Base-by-base conservation (phyloP, 2,113 vertebrate genomes). In the Setophaga kirtlandii region DNA sequence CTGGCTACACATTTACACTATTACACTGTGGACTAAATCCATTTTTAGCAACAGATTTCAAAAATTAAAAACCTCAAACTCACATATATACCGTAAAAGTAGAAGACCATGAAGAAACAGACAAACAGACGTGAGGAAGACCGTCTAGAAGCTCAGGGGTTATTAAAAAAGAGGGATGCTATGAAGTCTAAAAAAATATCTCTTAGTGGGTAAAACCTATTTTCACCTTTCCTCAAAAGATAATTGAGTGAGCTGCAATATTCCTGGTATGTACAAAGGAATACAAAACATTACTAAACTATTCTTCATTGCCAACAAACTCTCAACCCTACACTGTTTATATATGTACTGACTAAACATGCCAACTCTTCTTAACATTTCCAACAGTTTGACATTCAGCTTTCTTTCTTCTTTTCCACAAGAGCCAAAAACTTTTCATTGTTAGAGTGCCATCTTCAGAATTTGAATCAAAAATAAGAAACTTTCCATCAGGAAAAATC, bases 381-480 rank as follows among this genome's bases (percentile, higher is more conserved):
- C 63, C 73, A 91, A 68, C 20, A 59, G 82, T n/a, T 71, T 86
- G 20, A 53, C 22, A 50, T 83, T 87, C 73, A 87, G 30, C 22
- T 39, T 89, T 56, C 11, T 41, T 76, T 82, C 49, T 23, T 67
- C 33, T 55, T 65, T 25, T 69, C 13, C 41, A 42, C 3, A 17
- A 83, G 22, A 67, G 75, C 15, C n/a, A 53, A 85, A 75, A 73
- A 3, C 55, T 63, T 8, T 76, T 77, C 47, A 58, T 47, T 93
- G 31, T 81, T 86, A 80, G 73, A 84, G 76, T 90, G 79, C 64
- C 80, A 93, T 78, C 73, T 96, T 87, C 92, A 96, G 92, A 64
- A 88, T 81, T 35, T 74, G 15, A 92, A 46, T 35, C 42, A 86
- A 90, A 95, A 91, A 50, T 30, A 79, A 94, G 24, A 62, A 91